These are phyloP conservation scores for Encarsia formosa DNA, from an alignment of 2,888 invertebrate species.

Conservation along the genomic window DNA sequence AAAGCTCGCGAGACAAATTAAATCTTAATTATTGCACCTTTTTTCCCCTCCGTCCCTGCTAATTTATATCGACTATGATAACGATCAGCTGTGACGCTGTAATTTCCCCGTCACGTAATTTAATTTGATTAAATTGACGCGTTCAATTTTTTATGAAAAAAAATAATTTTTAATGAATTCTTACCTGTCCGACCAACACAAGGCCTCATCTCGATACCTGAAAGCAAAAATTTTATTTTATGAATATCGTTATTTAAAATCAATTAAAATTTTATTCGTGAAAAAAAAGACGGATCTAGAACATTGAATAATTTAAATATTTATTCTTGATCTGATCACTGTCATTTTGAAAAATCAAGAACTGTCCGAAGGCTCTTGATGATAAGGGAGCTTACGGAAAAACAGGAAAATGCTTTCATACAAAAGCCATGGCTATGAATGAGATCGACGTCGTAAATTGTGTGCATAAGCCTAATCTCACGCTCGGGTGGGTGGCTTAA, in stretches of 20 bases:
- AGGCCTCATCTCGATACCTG: constrained; percentile 84
- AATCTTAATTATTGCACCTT: no score
- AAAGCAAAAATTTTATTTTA: constrained; percentile 42
- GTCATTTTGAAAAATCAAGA: not conserved
- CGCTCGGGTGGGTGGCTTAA: constrained; percentile 35
- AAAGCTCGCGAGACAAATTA: no score
- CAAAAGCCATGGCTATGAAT: constrained; percentile 46
- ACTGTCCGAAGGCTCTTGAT: constrained; percentile 24
- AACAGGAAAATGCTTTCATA: constrained; percentile 52
- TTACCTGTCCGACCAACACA: constrained; percentile 89
- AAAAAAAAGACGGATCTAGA: no score
- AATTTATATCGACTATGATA: no score
- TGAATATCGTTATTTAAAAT: not conserved
- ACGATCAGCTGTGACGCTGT: no score
- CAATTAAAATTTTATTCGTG: no score
- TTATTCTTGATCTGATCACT: not conserved
- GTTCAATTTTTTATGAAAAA: not conserved
- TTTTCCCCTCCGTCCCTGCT: no score
- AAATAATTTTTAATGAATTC: constrained; percentile 31
- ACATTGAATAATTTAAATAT: not conserved
- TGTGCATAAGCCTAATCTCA: constrained; percentile 47
- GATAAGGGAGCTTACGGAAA: not conserved
- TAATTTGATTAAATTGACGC: not conserved
- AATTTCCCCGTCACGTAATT: no score
- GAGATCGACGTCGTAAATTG: constrained; percentile 50